Base-by-base conservation (phyloP, 2,888 invertebrate species). In the Pseudolycoriella hygida region DNA sequence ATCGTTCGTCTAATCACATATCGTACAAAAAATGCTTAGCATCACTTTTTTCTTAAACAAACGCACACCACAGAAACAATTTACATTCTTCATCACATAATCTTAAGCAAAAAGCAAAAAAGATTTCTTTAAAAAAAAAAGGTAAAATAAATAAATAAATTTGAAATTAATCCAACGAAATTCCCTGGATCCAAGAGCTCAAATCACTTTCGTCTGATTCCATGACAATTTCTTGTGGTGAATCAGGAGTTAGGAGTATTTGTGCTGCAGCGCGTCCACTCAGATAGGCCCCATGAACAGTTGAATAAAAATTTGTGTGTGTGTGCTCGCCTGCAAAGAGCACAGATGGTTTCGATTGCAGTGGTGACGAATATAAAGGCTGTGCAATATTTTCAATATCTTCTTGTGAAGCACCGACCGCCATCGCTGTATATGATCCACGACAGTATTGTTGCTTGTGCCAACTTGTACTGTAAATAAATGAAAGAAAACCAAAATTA, bases 261-360 rank as follows among this genome's bases (percentile, higher is more conserved):
- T 85, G 80, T 38, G 88, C 86, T 32, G 85, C 85, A 15, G 77
- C 76, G 54, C 85, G 74, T 2, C 94, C 93, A 42, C 86, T 85
- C 45, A 93, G 67, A 59, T 86, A 88, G 32, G 94, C 94, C 42
- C 94, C 94, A 61, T 94, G 93, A 31, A 88, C 90, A 2, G 93
- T 94, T 42, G 92, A 93, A 66, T 93, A 94, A 64, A 89, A 93
- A 61, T 77, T 84, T 59, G 84, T 82, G 69, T 94, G 93, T 39
- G 92, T 92, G 57, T 93, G 93, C 69, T 94, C 94, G 48, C 94
- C 94, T 55, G 92, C 93, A 70, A 94, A 94, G 58, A 86, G 67
- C 54, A 90, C 65, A 32, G 76, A 74, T 53, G 88, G 87, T 88
- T 80, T 83, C 54, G 72, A 71, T 57, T 83, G 76, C 57, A 74